Conservation (phyloP, 2,113 vertebrate species). For the Otolemur garnettii region DNA sequence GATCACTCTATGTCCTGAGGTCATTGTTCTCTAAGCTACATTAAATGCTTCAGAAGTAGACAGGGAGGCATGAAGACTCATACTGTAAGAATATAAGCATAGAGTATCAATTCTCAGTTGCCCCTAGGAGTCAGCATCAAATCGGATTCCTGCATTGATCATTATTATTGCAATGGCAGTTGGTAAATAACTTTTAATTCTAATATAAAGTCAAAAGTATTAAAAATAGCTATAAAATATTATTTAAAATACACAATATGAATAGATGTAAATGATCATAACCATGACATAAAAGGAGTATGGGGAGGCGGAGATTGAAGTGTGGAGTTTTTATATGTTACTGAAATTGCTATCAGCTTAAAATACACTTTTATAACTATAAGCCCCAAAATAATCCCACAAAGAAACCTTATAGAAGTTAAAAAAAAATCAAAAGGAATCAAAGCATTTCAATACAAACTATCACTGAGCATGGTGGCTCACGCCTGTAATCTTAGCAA, state of each 20-base stretch:
- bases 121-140: not conserved
- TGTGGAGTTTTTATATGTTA: not conserved
- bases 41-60: constrained; percentile 6
- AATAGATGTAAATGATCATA: not conserved
- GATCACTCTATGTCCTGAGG: not conserved
- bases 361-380: too few species aligned
- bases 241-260: not conserved
- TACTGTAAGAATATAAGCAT: not conserved
- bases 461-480: too few species aligned
- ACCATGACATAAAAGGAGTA: not conserved
- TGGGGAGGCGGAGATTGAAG: not conserved
- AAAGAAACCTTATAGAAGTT: too few species aligned
- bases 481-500: too few species aligned
- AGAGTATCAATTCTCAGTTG: not conserved
- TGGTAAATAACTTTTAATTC: too few species aligned
- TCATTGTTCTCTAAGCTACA: not conserved
- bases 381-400: too few species aligned
- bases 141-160: not conserved
- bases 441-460: too few species aligned
- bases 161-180: not conserved
- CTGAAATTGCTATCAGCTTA: not conserved
- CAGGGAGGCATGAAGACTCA: not conserved
- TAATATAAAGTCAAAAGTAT: too few species aligned
- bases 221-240: too few species aligned
- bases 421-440: too few species aligned